Percentiles rank a stretch among this genome's conserved stretches.
Evolutionary conservation across 1,140 invertebrate species (phyloP).

Genomic region (Euura saliciscinereae): DNA sequence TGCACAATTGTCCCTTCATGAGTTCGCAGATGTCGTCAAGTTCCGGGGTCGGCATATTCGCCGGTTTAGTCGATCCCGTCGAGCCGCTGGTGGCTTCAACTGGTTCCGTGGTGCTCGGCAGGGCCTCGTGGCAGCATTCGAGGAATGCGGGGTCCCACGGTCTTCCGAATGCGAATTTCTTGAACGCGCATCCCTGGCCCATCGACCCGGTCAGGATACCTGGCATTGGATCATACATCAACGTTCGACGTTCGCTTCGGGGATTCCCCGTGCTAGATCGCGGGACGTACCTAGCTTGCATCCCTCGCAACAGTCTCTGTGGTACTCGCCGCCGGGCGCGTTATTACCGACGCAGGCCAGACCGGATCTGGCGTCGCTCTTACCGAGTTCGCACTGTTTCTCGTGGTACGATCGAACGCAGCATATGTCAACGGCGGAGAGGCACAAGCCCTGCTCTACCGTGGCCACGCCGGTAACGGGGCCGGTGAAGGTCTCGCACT

Average conservation of each 20-base stretch:
- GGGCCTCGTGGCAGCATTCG: constrained; percentile 60
- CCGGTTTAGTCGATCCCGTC: neutral
- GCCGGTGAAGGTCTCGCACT: constrained; percentile 56
- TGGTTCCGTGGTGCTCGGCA: constrained; percentile 31
- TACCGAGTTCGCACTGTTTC: constrained; percentile 57
- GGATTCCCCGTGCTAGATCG: neutral
- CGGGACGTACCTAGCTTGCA: constrained; percentile 58
- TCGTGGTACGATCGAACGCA: constrained; percentile 54
- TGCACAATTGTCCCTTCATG: constrained; percentile 71
- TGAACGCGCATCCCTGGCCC: constrained; percentile 58
- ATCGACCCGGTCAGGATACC: constrained; percentile 55
- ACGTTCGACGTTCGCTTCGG: too few relatives aligned
- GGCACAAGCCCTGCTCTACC: constrained; percentile 57
- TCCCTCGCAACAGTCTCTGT: constrained; percentile 63
- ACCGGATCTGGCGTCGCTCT: constrained; percentile 56
- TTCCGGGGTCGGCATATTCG: constrained; percentile 35
- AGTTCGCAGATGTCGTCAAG: constrained; percentile 69
- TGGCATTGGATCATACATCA: constrained; percentile 33
- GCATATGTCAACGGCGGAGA: constrained; percentile 61
- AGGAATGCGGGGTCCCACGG: constrained; percentile 63
- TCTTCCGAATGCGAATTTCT: constrained; percentile 57
- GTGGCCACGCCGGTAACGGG: constrained; percentile 54
- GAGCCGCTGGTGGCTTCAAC: neutral
- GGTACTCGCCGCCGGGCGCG: constrained; percentile 46
- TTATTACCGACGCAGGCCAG: constrained; percentile 43